Evolutionary conservation across 2,888 invertebrate species (phyloP).

Genomic region (Panopea generosa): DNA sequence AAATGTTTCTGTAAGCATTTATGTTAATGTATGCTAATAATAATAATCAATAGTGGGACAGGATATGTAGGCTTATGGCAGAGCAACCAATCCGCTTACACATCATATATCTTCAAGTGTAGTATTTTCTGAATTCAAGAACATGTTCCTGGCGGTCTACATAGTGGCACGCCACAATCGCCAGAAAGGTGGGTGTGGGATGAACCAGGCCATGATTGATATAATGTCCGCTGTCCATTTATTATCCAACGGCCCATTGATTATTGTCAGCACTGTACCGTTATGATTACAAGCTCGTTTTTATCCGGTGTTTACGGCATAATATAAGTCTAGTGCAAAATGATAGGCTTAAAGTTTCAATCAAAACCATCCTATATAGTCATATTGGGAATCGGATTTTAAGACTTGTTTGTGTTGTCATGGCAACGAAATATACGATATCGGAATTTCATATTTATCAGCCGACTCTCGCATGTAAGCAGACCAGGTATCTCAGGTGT

Average conservation of each 20-base stretch:
- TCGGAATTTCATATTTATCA: slow-evolving; percentile 61
- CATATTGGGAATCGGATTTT: slow-evolving; percentile 61
- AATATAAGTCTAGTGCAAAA: slow-evolving; percentile 17
- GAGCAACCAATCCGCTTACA: too few species aligned
- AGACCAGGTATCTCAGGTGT: slow-evolving; percentile 56
- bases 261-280: neutral
- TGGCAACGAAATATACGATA: slow-evolving; percentile 65
- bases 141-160: too few species aligned
- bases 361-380: slow-evolving; percentile 50
- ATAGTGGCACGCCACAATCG: too few species aligned
- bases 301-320: neutral
- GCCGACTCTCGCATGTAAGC: slow-evolving; percentile 26
- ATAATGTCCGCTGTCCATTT: too few species aligned
- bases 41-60: too few species aligned
- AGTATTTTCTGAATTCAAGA: too few species aligned
- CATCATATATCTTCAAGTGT: too few species aligned
- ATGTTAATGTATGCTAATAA: too few species aligned
- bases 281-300: slow-evolving; percentile 6
- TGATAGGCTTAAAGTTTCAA: slow-evolving; percentile 55
- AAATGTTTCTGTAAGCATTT: too few species aligned
- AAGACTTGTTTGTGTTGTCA: slow-evolving; percentile 58
- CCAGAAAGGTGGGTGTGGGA: too few species aligned
- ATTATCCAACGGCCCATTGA: neutral
- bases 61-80: too few species aligned
- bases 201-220: too few species aligned